phyloP scores from a whole-genome alignment of 2,888 invertebrate genomes.

The Drosophila tripunctata region DNA sequence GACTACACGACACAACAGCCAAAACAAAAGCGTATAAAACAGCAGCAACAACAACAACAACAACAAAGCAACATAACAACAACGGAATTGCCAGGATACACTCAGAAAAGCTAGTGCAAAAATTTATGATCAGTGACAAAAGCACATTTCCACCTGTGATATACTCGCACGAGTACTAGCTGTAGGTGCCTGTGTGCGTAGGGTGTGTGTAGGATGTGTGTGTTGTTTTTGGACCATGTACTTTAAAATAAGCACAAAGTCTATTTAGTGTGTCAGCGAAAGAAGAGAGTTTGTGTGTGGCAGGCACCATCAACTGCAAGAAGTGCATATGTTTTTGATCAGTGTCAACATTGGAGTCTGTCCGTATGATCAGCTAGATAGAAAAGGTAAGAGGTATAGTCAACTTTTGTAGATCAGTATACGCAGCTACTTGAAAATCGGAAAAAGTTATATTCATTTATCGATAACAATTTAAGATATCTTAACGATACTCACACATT shows the following conservation, averaged over 20 bases:
- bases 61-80: not conserved
- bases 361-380: too few species aligned
- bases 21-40: conserved; percentile 39
- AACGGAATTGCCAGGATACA: conserved; percentile 17
- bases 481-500: too few species aligned
- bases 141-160: conserved; percentile 78
- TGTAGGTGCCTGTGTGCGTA: not conserved
- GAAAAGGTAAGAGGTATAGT: too few species aligned
- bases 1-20: conserved; percentile 36
- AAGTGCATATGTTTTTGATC: too few species aligned
- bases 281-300: not conserved
- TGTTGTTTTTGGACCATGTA: too few species aligned
- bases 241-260: too few species aligned
- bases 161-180: conserved; percentile 57
- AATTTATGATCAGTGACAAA: conserved; percentile 80
- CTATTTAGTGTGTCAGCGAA: conserved; percentile 1
- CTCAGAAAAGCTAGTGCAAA: conserved; percentile 49
- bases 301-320: too few species aligned
- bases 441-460: too few species aligned
- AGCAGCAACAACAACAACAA: conserved; percentile 7
- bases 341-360: too few species aligned
- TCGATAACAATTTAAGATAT: too few species aligned
- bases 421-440: too few species aligned
- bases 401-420: too few species aligned
- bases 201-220: not conserved